These are phyloP conservation scores for Penaeus chinensis DNA, from an alignment of 1,140 invertebrate species.

Conservation along the genomic window DNA sequence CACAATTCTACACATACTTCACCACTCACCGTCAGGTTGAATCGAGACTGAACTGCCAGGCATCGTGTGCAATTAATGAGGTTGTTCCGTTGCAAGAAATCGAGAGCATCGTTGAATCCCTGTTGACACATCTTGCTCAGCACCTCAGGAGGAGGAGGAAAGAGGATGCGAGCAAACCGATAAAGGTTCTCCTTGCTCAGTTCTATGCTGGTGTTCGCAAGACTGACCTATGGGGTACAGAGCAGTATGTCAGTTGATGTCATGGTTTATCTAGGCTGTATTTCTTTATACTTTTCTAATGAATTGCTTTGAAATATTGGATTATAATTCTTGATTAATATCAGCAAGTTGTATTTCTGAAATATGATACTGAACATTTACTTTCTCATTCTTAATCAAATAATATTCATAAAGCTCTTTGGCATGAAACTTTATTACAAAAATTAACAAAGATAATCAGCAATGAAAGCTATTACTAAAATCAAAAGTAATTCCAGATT, in stretches of 20 bases:
- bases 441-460: no score
- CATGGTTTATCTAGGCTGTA: background rate
- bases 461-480: no score
- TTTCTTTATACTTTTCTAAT: no score
- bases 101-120: slow-evolving; percentile 95
- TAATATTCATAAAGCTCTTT: no score
- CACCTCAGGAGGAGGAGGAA: slow-evolving; percentile 93
- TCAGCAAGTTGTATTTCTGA: no score
- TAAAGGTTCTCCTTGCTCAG: slow-evolving; percentile 92
- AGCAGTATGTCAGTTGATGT: background rate
- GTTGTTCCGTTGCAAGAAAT: slow-evolving; percentile 92
- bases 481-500: no score
- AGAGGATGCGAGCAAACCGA: slow-evolving; percentile 89
- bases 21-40: slow-evolving; percentile 73
- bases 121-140: slow-evolving; percentile 95
- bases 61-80: slow-evolving; percentile 87
- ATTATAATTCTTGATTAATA: no score
- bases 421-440: no score
- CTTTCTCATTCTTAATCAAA: no score
- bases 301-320: no score
- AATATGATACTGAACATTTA: no score
- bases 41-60: slow-evolving; percentile 84
- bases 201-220: slow-evolving; percentile 96
- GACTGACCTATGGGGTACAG: slow-evolving; percentile 78
- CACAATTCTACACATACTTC: background rate